Evolutionary conservation across 2,113 vertebrate genomes (phyloP).

Genomic region (Bujurquina vittata): DNA sequence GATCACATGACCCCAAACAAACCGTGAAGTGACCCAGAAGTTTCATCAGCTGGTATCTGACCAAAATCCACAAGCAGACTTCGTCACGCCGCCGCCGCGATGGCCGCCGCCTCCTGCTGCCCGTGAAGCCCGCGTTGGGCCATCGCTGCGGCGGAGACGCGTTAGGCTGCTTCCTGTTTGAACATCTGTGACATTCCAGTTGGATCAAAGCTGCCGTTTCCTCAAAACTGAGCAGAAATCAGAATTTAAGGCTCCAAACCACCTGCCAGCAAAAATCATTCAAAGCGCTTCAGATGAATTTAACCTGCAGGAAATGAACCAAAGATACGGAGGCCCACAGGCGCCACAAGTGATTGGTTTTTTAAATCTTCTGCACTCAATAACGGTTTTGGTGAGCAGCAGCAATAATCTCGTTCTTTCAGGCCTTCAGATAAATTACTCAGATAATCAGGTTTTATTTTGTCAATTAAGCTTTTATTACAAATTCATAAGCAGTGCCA

Average conservation of each 20-base stretch:
- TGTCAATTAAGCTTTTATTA: neutral
- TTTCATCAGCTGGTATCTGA: neutral
- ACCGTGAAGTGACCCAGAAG: neutral
- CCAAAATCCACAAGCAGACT: neutral
- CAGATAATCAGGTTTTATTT: fast-evolving
- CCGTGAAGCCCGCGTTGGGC: neutral
- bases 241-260: neutral
- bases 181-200: neutral
- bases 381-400: neutral
- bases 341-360: neutral
- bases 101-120: neutral
- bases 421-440: neutral
- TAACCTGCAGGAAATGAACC: neutral
- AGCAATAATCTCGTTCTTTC: neutral
- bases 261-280: neutral
- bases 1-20: neutral
- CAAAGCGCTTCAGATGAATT: neutral
- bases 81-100: neutral
- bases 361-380: neutral
- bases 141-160: fast-evolving
- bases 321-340: fast-evolving
- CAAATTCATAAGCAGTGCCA: fast-evolving
- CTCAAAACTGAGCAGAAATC: neutral
- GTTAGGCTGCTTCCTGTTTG: neutral
- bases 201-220: neutral